These are phyloP conservation scores for Exaiptasia diaphana DNA, from an alignment of 64 coral and sea anemone species.

Conservation along the genomic window DNA sequence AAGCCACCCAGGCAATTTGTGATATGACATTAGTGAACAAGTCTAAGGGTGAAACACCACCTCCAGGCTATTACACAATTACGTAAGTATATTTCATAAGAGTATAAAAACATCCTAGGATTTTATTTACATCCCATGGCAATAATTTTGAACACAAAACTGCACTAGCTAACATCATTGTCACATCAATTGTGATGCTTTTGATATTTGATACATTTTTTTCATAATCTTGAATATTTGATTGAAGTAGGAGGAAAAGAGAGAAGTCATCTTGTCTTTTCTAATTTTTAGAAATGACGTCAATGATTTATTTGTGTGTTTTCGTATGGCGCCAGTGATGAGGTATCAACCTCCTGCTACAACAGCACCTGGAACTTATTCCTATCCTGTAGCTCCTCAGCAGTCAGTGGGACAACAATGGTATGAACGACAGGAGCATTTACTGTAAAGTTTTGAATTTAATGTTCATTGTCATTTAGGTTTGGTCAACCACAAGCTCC, in stretches of 20 bases:
- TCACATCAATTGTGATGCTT: background rate
- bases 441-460: background rate
- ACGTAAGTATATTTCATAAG: constrained; percentile 38
- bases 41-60: constrained; percentile 69
- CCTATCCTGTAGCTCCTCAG: constrained; percentile 31
- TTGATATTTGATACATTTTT: background rate
- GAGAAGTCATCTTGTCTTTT: background rate
- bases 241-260: too few relatives aligned
- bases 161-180: background rate
- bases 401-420: constrained; percentile 67
- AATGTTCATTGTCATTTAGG: background rate
- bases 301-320: constrained; percentile 78
- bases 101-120: too few relatives aligned
- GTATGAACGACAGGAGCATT: constrained; percentile 9
- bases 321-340: constrained; percentile 23
- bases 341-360: constrained; percentile 6
- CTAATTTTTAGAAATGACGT: constrained; percentile 73
- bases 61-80: constrained; percentile 73
- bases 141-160: too few relatives aligned
- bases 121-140: too few relatives aligned
- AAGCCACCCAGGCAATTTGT: constrained; percentile 53
- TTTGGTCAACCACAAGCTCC: constrained; percentile 7
- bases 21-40: constrained; percentile 81
- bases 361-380: background rate
- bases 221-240: too few relatives aligned